phyloP scores from a whole-genome alignment of 2,888 invertebrate species.

The Leucophenga montana region DNA sequence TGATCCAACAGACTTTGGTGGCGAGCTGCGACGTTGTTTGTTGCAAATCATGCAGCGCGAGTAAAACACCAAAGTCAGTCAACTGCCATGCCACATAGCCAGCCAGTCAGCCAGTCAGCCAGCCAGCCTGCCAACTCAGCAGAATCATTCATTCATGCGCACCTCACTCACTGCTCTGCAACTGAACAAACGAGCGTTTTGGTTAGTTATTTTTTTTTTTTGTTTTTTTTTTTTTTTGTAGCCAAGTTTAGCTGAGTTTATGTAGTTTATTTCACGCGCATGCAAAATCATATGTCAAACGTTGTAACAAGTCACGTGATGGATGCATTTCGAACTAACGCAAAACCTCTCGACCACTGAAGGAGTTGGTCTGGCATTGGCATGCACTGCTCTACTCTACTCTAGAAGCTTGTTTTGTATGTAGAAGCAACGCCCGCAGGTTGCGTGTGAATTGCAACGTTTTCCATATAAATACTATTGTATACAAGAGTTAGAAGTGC shows the following conservation, averaged over 20 bases:
- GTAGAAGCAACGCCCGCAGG: background rate
- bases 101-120: too few relatives aligned
- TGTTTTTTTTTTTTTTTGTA: background rate
- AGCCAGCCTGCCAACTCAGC: too few relatives aligned
- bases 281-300: conserved; percentile 51
- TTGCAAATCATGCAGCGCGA: conserved; percentile 7
- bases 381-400: background rate
- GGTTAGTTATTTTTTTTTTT: too few relatives aligned
- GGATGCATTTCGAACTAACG: conserved; percentile 41
- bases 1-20: background rate
- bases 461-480: too few relatives aligned
- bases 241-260: background rate
- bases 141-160: too few relatives aligned
- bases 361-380: background rate
- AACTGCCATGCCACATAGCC: too few relatives aligned
- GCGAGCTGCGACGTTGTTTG: conserved; percentile 1
- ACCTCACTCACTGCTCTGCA: too few relatives aligned
- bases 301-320: conserved; percentile 49
- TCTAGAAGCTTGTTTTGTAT: background rate
- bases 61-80: background rate
- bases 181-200: too few relatives aligned
- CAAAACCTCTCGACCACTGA: conserved; percentile 2
- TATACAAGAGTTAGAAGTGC: too few relatives aligned
- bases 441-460: background rate
- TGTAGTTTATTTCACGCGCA: conserved; percentile 32